phyloP scores from a whole-genome alignment of 2,113 vertebrate genomes.

The Oophaga pumilio region DNA sequence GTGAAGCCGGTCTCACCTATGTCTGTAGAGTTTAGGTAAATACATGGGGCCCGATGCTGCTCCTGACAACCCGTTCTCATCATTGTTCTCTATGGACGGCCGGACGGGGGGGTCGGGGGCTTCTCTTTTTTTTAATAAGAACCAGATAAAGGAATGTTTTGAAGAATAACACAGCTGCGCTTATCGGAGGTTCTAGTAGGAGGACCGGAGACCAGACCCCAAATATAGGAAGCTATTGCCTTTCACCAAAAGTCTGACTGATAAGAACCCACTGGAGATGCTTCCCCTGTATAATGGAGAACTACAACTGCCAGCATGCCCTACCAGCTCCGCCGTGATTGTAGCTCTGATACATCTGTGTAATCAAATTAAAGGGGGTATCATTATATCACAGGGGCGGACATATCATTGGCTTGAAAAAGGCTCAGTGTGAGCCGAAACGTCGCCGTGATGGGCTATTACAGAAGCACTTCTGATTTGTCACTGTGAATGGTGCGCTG shows the following conservation, averaged over 20 bases:
- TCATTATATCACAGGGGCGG: not conserved
- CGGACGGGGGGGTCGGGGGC: conserved; percentile 47
- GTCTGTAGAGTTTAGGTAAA: conserved; percentile 44
- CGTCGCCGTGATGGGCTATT: too few species aligned
- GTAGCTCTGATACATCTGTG: not conserved
- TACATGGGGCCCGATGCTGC: conserved; percentile 42
- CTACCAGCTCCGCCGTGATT: not conserved
- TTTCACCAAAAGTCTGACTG: conserved; percentile 46
- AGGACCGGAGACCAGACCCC: conserved; percentile 60
- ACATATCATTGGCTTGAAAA: too few species aligned
- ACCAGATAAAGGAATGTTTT: conserved; percentile 66
- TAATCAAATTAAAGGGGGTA: not conserved
- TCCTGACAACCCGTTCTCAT: conserved; percentile 58
- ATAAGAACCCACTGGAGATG: conserved; percentile 47
- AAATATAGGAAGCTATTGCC: conserved; percentile 55
- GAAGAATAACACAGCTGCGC: conserved; percentile 65
- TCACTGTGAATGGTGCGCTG: too few species aligned
- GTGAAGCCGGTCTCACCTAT: conserved; percentile 12
- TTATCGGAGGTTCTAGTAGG: conserved; percentile 66
- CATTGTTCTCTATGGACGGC: conserved; percentile 57
- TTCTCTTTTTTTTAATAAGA: conserved; percentile 54
- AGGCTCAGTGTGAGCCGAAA: too few species aligned
- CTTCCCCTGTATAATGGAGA: not conserved
- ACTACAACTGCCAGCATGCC: not conserved
- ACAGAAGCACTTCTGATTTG: too few species aligned